Evolutionary conservation across 2,113 vertebrate species (phyloP).

Genomic region (Rhinolophus ferrumequinum): DNA sequence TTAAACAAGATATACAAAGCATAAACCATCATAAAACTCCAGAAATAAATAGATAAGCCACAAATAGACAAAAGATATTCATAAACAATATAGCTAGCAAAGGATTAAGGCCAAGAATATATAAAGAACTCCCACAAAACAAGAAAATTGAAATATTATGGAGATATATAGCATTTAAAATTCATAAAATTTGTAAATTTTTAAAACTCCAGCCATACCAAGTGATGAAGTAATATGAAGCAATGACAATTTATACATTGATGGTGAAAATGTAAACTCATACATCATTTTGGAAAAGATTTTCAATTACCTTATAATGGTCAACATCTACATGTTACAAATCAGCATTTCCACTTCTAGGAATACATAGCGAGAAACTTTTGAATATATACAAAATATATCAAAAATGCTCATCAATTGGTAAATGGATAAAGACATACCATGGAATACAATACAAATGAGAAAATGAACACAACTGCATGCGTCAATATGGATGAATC

Average conservation of each 20-base stretch:
- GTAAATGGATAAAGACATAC: not conserved
- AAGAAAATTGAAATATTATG: not conserved
- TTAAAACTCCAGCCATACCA: not conserved
- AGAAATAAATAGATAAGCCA: conserved; percentile 10
- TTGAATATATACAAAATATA: not conserved
- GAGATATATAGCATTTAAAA: not conserved
- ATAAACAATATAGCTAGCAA: not conserved
- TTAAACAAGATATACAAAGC: not conserved
- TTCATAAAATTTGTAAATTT: not conserved
- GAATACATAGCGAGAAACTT: not conserved
- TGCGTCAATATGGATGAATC: not conserved
- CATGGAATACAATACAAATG: not conserved
- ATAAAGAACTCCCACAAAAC: not conserved
- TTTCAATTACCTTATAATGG: not conserved
- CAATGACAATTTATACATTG: not conserved
- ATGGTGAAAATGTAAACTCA: not conserved
- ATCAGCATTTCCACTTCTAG: not conserved
- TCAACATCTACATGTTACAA: not conserved
- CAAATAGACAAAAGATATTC: not conserved
- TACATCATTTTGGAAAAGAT: not conserved
- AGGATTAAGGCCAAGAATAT: not conserved
- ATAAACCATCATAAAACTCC: not conserved
- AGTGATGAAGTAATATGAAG: not conserved
- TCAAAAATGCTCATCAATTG: not conserved
- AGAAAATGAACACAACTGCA: not conserved